A percentile compares a stretch with the other conserved stretches of the same genome.
Evolutionary conservation across 1,140 invertebrate species (phyloP).

Genomic region (Pseudomyrmex sp.): DNA sequence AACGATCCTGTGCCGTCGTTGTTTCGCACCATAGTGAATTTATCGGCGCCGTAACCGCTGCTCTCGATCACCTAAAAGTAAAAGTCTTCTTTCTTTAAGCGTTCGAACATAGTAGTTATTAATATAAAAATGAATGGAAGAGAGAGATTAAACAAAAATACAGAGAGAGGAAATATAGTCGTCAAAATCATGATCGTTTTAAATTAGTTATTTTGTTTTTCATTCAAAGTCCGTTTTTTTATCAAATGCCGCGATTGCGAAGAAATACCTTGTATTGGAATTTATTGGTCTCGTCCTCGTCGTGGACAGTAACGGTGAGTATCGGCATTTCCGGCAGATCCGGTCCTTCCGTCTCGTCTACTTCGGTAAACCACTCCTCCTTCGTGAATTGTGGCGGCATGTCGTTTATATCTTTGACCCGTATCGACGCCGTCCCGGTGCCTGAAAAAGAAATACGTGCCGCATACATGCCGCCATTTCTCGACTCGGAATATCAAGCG

Average conservation of each 20-base stretch:
- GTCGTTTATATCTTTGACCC: slow-evolving; percentile 97
- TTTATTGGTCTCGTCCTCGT: slow-evolving; percentile 98
- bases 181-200: background rate
- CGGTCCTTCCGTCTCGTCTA: slow-evolving; percentile 98
- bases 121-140: background rate
- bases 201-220: background rate
- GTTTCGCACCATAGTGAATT: slow-evolving; percentile 98
- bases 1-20: slow-evolving; percentile 97
- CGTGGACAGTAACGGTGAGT: slow-evolving; percentile 96
- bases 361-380: slow-evolving; percentile 98
- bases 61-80: slow-evolving; percentile 91
- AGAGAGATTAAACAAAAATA: background rate
- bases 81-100: background rate
- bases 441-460: slow-evolving; percentile 80
- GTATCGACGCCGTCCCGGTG: slow-evolving; percentile 96
- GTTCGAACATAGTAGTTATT: background rate
- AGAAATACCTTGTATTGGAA: slow-evolving; percentile 94
- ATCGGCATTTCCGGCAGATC: slow-evolving; percentile 97
- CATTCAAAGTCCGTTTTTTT: background rate
- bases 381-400: slow-evolving; percentile 98
- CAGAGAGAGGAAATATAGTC: background rate
- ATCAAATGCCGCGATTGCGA: background rate
- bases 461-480: background rate
- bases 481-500: slow-evolving; percentile 4
- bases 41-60: slow-evolving; percentile 97